A percentile compares a stretch with the other conserved stretches of the same genome.
Evolutionary conservation across 2,797 vertebrate genomes (phyloP).

Genomic region (Eulemur coronatus): DNA sequence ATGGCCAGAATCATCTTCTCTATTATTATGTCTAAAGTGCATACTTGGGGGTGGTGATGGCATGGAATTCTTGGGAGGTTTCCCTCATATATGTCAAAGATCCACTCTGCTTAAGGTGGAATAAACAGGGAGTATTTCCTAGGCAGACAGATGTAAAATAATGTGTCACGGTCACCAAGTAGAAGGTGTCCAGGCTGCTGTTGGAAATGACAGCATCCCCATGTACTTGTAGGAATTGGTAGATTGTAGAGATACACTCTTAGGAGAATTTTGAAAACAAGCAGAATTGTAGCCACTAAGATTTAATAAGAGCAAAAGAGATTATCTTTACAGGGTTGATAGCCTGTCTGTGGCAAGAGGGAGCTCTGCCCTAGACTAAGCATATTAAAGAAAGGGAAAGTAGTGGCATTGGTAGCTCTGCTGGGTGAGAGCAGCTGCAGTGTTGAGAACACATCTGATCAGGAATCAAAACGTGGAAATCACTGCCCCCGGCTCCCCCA

Average conservation of each 20-base stretch:
- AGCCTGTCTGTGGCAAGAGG: background rate
- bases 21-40: background rate
- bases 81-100: background rate
- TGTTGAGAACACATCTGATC: background rate
- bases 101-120: background rate
- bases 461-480: background rate
- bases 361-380: background rate
- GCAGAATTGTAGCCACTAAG: background rate
- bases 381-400: conserved; percentile 7
- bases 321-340: background rate
- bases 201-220: background rate
- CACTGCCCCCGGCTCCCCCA: background rate
- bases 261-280: background rate
- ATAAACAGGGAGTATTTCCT: background rate
- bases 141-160: background rate
- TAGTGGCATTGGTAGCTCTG: background rate
- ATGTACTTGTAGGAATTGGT: background rate
- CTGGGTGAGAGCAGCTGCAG: background rate
- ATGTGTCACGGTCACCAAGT: background rate
- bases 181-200: background rate
- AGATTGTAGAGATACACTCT: background rate
- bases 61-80: background rate
- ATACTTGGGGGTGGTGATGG: background rate
- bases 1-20: background rate
- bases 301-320: conserved; percentile 16